Evolutionary conservation across 2,888 invertebrate species (phyloP).

Genomic region (Pterostichus madidus): DNA sequence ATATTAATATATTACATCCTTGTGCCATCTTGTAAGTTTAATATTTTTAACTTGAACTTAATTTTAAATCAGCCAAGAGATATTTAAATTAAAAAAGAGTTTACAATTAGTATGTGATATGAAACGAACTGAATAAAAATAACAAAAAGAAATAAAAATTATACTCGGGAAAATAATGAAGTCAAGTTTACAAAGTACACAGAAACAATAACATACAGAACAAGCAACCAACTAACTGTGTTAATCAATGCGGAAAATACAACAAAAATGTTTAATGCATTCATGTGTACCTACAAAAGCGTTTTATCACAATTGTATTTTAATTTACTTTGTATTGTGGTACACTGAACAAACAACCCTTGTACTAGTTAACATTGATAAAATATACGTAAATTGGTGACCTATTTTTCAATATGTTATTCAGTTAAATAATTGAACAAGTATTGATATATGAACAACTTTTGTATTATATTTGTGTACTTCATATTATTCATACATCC

Average conservation of each 20-base stretch:
- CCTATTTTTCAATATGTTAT: neutral
- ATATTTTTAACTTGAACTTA: too few relatives aligned
- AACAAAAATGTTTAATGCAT: conserved; percentile 19
- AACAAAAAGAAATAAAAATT: neutral
- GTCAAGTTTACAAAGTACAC: neutral
- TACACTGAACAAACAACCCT: conserved; percentile 4
- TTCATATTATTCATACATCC: too few relatives aligned
- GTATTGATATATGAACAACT: too few relatives aligned
- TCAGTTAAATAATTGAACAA: too few relatives aligned
- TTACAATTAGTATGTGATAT: too few relatives aligned
- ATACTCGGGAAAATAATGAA: neutral
- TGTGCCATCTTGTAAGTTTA: too few relatives aligned
- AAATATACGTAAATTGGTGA: neutral
- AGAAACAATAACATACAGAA: too few relatives aligned
- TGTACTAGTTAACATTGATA: neutral
- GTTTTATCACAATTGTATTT: conserved; percentile 17
- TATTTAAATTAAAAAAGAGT: too few relatives aligned
- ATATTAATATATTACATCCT: too few relatives aligned
- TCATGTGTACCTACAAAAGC: conserved; percentile 31
- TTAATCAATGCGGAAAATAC: conserved; percentile 21
- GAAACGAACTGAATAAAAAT: neutral
- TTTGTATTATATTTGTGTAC: too few relatives aligned
- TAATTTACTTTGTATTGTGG: conserved; percentile 30
- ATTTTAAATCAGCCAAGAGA: too few relatives aligned
- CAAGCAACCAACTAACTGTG: neutral